These are phyloP conservation scores for Meloidogyne hapla DNA, from an alignment of 1,140 invertebrate species.

Conservation along the genomic window DNA sequence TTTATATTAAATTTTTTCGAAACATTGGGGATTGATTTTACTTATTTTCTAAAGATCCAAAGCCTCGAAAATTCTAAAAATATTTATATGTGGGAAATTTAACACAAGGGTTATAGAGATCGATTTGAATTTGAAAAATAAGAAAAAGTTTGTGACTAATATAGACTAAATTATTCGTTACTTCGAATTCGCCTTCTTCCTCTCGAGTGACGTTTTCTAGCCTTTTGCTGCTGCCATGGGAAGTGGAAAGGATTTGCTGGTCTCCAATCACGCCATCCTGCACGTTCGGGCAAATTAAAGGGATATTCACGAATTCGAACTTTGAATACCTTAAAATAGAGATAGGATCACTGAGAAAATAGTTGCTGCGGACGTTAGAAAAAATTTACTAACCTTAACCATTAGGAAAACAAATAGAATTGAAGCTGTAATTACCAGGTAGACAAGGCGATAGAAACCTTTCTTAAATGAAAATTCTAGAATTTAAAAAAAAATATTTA, in stretches of 20 bases:
- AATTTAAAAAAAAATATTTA: neutral
- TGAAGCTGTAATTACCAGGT: constrained; percentile 41
- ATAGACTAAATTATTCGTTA: neutral
- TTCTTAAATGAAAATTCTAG: constrained; percentile 34
- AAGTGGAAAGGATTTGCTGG: constrained; percentile 50
- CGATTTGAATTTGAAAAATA: neutral
- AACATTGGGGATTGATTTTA: too few relatives aligned
- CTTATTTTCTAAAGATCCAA: too few relatives aligned
- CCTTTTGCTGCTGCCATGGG: constrained; percentile 35
- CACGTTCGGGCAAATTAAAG: constrained; percentile 38
- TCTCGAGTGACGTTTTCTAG: neutral
- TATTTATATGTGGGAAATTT: neutral
- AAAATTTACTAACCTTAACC: constrained; percentile 10
- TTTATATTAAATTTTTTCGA: neutral
- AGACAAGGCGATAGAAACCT: constrained; percentile 53
- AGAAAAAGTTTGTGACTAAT: neutral
- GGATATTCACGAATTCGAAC: constrained; percentile 45
- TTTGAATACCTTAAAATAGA: constrained; percentile 36
- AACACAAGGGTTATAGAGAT: neutral
- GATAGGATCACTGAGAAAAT: too few relatives aligned
- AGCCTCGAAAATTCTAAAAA: neutral
- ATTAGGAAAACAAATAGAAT: constrained; percentile 46
- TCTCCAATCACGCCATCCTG: constrained; percentile 46
- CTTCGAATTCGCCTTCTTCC: constrained; percentile 10
- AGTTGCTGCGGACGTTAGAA: too few relatives aligned